phyloP scores from a whole-genome alignment of 1,140 invertebrate genomes.

The Stenopsyche tienmushanensis region DNA sequence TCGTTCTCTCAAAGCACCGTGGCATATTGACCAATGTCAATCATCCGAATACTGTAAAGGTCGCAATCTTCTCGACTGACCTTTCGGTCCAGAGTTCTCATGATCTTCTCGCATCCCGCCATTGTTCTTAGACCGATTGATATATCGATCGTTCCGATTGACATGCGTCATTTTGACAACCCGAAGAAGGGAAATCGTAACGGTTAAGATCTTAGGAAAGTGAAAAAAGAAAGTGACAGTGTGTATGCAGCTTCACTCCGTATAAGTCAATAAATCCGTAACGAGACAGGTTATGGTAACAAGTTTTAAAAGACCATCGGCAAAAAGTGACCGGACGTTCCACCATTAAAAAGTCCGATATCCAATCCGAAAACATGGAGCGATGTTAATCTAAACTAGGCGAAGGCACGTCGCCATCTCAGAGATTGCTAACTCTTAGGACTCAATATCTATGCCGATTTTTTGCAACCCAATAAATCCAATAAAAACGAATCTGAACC shows the following conservation, averaged over 20 bases:
- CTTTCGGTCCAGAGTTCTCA: too few relatives aligned
- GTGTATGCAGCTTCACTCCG: neutral
- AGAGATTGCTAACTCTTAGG: too few relatives aligned
- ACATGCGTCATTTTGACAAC: neutral
- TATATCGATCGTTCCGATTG: neutral
- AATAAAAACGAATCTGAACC: too few relatives aligned
- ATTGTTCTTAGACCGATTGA: neutral
- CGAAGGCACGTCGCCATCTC: too few relatives aligned
- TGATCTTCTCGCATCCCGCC: too few relatives aligned
- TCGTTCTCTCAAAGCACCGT: too few relatives aligned
- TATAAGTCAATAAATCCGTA: constrained; percentile 26
- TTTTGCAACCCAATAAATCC: too few relatives aligned
- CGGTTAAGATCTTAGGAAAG: constrained; percentile 14
- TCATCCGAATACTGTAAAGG: too few relatives aligned
- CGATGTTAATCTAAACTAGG: too few relatives aligned
- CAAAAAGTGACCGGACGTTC: constrained; percentile 15
- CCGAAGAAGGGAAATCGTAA: constrained; percentile 4
- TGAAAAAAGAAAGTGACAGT: constrained; percentile 31
- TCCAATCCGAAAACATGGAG: neutral
- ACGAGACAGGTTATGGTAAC: constrained; percentile 26
- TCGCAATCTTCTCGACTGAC: too few relatives aligned
- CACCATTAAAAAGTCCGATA: constrained; percentile 7
- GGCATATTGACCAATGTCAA: too few relatives aligned
- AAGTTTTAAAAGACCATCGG: constrained; percentile 2
- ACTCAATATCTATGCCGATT: too few relatives aligned